Evolutionary conservation across 2,797 vertebrate species (phyloP).

Genomic region (Hipposideros larvatus): DNA sequence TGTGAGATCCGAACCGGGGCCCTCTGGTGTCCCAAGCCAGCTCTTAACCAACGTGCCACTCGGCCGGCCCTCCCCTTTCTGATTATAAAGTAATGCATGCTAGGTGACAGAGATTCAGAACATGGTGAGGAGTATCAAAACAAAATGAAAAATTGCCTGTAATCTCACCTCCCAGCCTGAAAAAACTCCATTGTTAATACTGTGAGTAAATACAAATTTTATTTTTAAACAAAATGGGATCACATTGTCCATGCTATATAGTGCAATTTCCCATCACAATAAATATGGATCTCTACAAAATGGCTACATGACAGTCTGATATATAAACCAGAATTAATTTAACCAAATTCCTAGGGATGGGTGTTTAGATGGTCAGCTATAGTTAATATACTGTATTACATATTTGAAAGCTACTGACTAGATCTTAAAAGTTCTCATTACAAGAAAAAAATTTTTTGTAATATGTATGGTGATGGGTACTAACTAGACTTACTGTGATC

Average conservation of each 20-base stretch:
- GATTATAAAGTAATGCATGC: conserved; percentile 4
- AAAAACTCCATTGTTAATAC: not conserved
- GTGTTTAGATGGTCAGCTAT: not conserved
- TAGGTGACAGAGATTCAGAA: conserved; percentile 27
- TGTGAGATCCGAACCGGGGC: too few species aligned
- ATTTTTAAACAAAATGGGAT: conserved; percentile 47
- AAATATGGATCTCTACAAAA: conserved; percentile 7
- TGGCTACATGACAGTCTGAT: not conserved
- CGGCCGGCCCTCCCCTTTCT: not conserved
- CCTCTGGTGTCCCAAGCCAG: too few species aligned
- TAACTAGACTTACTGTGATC: not conserved
- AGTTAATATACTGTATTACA: not conserved
- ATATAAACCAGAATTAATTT: conserved; percentile 16
- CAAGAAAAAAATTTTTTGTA: not conserved
- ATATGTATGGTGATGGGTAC: not conserved
- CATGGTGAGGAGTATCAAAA: not conserved
- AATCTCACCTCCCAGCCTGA: not conserved
- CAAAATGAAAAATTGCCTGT: conserved; percentile 16
- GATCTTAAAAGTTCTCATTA: not conserved
- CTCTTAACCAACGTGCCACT: too few species aligned
- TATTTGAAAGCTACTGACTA: not conserved
- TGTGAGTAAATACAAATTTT: not conserved
- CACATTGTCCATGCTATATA: not conserved
- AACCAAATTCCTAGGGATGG: not conserved
- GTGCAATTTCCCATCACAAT: not conserved